Evolutionary conservation across 1,140 invertebrate species (phyloP), one percentile per base, ranked within the genome.

Genomic region (Neodiprion virginianus): DNA sequence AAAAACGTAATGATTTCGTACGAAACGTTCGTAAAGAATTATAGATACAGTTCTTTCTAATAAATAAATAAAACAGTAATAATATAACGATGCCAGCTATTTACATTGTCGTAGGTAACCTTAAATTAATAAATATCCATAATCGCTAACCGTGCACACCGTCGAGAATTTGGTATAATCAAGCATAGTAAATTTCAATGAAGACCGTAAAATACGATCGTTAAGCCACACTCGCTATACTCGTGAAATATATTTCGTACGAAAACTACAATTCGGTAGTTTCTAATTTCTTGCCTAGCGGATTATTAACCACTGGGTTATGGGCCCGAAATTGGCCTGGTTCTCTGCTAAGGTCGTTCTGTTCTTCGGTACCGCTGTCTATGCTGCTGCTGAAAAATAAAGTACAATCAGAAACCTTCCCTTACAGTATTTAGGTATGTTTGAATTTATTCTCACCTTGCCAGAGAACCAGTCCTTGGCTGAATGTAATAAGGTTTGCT

Each of bases 231-330:
- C 17, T 65, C 61, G 1, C 61, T 5, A 7, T 65, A 65, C 61
- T 65, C 7, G 17, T 40, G 5, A 21, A 65, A 65, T 3, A 65
- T 70, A 23, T 71, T 47, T 0, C 23, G n/a, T 9, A 28, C 11
- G 40, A 69, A 23, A 48, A 49, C 77, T 89, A 93, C 81, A 95
- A 88, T 89, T 96, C 95, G 10, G 95, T 96, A 67, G 95, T 96
- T 88, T 96, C 95, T 80, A 96, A 90, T 88, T 96, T 96, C 83
- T 95, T 93, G 11, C 93, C 91, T 50, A 92, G 85, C 21, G 91
- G 86, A 78, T 91, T 91, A 75, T 90, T 91, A 14, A 88, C 83
- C 12, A 88, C 77, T 72, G 88, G 88, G 73, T 90, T 87, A 78
- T 90, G 87, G 80, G 85, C 85, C 65, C 87, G 86, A 75, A 86